These are phyloP conservation scores for Tadarida brasiliensis DNA, from an alignment of 2,797 vertebrate species.

Conservation along the genomic window DNA sequence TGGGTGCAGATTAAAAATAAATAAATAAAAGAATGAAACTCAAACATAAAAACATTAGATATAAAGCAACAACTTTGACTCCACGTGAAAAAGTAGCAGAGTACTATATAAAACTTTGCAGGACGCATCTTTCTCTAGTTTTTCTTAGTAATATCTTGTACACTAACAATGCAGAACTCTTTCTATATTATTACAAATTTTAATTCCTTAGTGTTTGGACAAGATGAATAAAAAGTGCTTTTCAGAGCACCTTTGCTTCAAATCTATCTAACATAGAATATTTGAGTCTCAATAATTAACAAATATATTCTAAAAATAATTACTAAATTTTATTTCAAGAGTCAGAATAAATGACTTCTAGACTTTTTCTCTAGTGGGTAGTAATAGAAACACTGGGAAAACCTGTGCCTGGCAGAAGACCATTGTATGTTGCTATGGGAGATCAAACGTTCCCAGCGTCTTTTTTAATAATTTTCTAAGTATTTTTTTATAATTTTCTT, in stretches of 20 bases:
- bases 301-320: neutral
- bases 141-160: neutral
- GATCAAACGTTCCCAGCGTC: neutral
- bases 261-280: neutral
- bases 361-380: neutral
- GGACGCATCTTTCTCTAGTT: neutral
- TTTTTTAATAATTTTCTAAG: neutral
- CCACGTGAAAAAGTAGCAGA: neutral
- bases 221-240: neutral
- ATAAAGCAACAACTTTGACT: neutral
- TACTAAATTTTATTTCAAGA: neutral
- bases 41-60: neutral
- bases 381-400: neutral
- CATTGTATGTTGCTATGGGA: too few relatives aligned
- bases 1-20: too few relatives aligned
- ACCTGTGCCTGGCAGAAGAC: neutral
- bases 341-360: neutral
- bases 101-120: neutral
- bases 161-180: neutral
- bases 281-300: neutral
- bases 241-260: neutral
- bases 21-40: neutral
- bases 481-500: too few relatives aligned
- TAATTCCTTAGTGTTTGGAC: neutral
- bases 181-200: neutral